Percentiles rank a stretch among this genome's conserved stretches.
These are phyloP conservation scores for Clostera curtula DNA, from an alignment of 2,888 invertebrate genomes.

Conservation along the genomic window DNA sequence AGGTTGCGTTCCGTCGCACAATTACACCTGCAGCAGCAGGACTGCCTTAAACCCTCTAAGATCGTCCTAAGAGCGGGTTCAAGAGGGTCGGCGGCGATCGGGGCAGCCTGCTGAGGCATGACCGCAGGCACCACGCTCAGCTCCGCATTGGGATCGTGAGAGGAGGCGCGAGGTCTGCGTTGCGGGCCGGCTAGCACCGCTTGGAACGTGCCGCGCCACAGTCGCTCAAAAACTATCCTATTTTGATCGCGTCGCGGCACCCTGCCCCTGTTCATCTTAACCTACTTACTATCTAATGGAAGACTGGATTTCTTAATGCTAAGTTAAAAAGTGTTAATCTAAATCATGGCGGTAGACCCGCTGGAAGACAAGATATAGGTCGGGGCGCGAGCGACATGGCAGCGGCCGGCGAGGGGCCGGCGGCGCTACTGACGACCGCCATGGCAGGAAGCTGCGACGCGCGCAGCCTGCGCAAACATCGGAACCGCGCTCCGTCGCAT, in stretches of 20 bases:
- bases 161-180: constrained; percentile 55
- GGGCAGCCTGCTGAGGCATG: constrained; percentile 28
- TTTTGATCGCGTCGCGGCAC: constrained; percentile 66
- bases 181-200: constrained; percentile 57
- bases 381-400: constrained; percentile 50
- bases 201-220: constrained; percentile 81
- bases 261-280: constrained; percentile 66
- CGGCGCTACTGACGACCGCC: constrained; percentile 60
- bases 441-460: constrained; percentile 43
- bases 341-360: constrained; percentile 46
- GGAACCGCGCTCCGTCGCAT: constrained; percentile 37
- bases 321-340: constrained; percentile 27
- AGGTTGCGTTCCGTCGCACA: constrained; percentile 46
- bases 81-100: constrained; percentile 56
- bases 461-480: constrained; percentile 65
- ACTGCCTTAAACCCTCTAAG: constrained; percentile 49
- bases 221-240: constrained; percentile 80
- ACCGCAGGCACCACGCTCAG: constrained; percentile 27
- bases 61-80: constrained; percentile 60
- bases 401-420: constrained; percentile 67
- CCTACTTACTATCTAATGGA: constrained; percentile 62
- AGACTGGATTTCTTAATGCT: constrained; percentile 69
- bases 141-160: constrained; percentile 45
- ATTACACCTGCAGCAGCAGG: constrained; percentile 66
- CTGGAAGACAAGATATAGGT: constrained; percentile 55